Evolutionary conservation across 2,797 vertebrate species (phyloP), one percentile per base, ranked within the genome.

Genomic region (Buphagus erythrorhynchus): DNA sequence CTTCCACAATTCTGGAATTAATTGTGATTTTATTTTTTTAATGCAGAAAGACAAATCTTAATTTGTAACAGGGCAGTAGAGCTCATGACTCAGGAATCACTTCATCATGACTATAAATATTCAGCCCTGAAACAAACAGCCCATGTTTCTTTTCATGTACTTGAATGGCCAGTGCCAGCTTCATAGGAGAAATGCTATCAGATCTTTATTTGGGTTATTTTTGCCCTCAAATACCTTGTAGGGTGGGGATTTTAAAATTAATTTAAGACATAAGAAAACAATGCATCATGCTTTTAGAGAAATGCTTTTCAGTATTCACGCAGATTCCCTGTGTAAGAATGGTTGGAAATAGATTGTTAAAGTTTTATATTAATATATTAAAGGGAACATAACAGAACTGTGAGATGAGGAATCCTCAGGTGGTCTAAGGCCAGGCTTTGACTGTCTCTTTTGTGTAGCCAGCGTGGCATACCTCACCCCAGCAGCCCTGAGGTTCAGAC

Each of bases 71-170:
- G 73, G 76, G 66, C 69, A 68, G 40, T 43, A 88, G 40, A 94
- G 45, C 91, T 86, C 66, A 76, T 94, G 91, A 84, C 86, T 95
- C 79, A 67, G 82, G 79, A 96, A 49, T 83, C 85, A 91, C 43
- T 91, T 95, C 74, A 86, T 86, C 66, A 18, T 84, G 48, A 69
- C 89, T 95, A 73, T 88, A 97, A 95, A 93, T 86, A 89, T 33
- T 91, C 81, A 71, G 59, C 76, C 69, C 40, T 86, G 85, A 95
- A 81, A 91, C 61, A 88, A 93, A 93, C 59, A 86, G 63, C 62
- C 85, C 82, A 16, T 38, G 66, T 78, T 94, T 40, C 55, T 95
- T 93, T 75, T 79, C 40, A 36, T 69, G 31, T 68, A 58, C 35
- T 72, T 84, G 55, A 67, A 68, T 73, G 69, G 54, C 55, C 40